Base-by-base conservation (phyloP, 2,888 invertebrate genomes). In the Spilarctia lutea region DNA sequence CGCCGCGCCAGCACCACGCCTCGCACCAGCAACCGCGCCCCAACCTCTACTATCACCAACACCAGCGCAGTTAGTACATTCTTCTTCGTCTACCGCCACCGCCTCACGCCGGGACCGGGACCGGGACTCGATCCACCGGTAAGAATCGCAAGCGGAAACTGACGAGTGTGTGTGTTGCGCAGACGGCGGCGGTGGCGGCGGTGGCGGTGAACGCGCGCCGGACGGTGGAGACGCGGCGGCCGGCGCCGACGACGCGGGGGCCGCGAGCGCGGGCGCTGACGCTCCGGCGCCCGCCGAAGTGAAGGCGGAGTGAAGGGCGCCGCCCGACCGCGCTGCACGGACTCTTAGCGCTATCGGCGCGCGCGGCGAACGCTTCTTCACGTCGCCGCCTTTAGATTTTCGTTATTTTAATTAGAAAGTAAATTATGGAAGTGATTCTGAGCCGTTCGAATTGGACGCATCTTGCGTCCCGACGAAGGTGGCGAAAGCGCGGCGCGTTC, bases 381-480 rank as follows among this genome's bases (percentile, higher is more conserved):
- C 80, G 72, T 77, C 87, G 87, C 85, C 87, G 87, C 88, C 87
- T 85, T 88, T 91, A 91, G 88, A 88, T 90, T 93, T 94, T 94
- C 93, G 93, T 92, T 94, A 94, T 94, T 92, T 90, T 93, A 91
- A 92, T 92, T 93, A 94, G 93, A 93, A 93, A 94, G 90, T 94
- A 94, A 95, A 95, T 95, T 95, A 94, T 94, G 91, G 91, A 94
- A 94, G 93, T 94, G 94, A 94, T 90, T 93, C 87, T 91, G 91
- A 92, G 92, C 92, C 91, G 90, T 91, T 91, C 90, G 91, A 88
- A 88, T 86, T 85, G 89, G 87, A 86, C 86, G 88, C 86, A 85
- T 79, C 81, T 81, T 82, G 81, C 79, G 82, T 76, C 74, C 72
- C 76, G 68, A 76, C 81, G 86, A 87, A 85, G 87, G 85, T 85